Percentiles rank a stretch among this genome's conserved stretches.
Evolutionary conservation across 2,797 vertebrate genomes (phyloP).

Genomic region (Myotis vivesi): DNA sequence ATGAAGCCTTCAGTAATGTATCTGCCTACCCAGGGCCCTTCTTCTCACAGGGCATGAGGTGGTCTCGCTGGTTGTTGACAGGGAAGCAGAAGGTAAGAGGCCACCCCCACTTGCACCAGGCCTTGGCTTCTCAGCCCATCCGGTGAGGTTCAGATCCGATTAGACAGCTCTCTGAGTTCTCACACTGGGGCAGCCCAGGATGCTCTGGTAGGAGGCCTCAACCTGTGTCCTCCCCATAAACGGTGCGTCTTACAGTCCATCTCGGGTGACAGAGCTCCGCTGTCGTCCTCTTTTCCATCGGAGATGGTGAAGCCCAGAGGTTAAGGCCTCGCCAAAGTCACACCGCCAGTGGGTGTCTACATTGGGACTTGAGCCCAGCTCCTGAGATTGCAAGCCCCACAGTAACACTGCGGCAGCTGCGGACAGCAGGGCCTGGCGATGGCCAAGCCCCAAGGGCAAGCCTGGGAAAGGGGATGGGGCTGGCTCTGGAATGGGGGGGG

Average conservation of each 20-base stretch:
- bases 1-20: not conserved
- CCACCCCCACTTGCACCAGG: not conserved
- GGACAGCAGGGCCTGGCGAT: not conserved
- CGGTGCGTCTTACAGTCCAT: not conserved
- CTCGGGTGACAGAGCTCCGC: not conserved
- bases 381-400: not conserved
- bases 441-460: not conserved
- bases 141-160: not conserved
- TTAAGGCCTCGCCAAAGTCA: conserved; percentile 31
- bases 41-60: not conserved
- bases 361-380: conserved; percentile 14
- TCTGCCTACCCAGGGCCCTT: not conserved
- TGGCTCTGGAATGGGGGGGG: no score
- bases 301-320: not conserved
- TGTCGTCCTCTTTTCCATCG: not conserved
- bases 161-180: not conserved
- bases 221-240: not conserved
- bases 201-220: not conserved
- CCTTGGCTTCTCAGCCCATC: not conserved
- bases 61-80: not conserved
- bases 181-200: not conserved
- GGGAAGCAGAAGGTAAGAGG: not conserved
- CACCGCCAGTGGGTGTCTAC: not conserved
- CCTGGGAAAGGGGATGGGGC: not conserved
- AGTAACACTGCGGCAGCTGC: not conserved